Evolutionary conservation across 2,113 vertebrate genomes (phyloP), one percentile per base, ranked within the genome.

Genomic region (Pomatorhinus ruficollis): DNA sequence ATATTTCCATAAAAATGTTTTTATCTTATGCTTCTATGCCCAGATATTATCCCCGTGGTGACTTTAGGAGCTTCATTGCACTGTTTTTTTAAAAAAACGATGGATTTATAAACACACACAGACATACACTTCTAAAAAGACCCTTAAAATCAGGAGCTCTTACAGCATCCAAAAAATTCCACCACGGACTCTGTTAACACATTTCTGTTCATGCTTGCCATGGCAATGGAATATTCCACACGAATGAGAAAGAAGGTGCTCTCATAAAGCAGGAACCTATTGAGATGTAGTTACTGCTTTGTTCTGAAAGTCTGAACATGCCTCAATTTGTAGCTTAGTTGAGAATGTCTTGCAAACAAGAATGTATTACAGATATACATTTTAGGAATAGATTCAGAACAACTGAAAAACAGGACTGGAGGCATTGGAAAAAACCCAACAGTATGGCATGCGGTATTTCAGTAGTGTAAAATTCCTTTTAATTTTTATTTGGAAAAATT

Each of bases 161-260:
- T 53, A 40, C 30, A 83, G 5, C 13, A 66, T 40, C 19, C 30
- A 22, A 64, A 84, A 52, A 35, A 2, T 65, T 84, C 24, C 7
- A 24, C 24, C 0, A 0, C 2, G 0, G 4, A 61, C 23, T 60
- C 14, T 63, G 10, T 42, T 45, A 59, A 20, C 18, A 63, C 5
- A 30, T 42, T 75, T 76, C 13, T 70, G 3, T 28, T 87, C 8
- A 24, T 3, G 0, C 5, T 69, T 82, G 14, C 6, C 14, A 31
- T 16, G 10, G 15, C 11, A 53, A 53, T 63, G 19, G 35, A 72
- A 91, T 44, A 76, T 71, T 76, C 19, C 27, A 33, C 2, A 5
- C 21, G 22, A 70, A 7, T 10, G 17, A 10, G 65, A 91, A 65
- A 39, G 7, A 17, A 64, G 3, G 2, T 0, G 0, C 6, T 24